Conservation (phyloP, 2,888 invertebrate genomes). For the Platycnemis pennipes region DNA sequence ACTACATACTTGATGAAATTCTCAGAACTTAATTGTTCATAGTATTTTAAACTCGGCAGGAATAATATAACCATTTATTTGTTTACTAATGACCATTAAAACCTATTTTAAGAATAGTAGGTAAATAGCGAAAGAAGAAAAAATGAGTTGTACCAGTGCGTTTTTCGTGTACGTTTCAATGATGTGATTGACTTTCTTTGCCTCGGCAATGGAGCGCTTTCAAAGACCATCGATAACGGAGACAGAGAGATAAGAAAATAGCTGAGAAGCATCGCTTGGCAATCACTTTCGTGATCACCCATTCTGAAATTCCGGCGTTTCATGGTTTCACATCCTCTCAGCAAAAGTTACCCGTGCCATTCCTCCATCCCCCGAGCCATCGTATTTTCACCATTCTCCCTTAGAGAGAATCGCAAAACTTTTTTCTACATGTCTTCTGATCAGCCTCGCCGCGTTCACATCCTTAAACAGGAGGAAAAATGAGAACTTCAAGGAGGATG, state of each 20-base stretch:
- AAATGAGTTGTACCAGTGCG: too few species aligned
- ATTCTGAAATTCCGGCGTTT: neutral
- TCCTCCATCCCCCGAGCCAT: neutral
- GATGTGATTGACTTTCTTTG: neutral
- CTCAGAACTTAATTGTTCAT: too few species aligned
- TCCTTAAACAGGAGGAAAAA: neutral
- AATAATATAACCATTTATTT: too few species aligned
- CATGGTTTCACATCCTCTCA: neutral
- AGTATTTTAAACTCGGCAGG: too few species aligned
- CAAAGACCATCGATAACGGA: neutral
- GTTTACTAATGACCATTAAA: too few species aligned
- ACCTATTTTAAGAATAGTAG: too few species aligned
- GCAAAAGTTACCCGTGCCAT: neutral
- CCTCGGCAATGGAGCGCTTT: neutral
- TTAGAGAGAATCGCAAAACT: slow-evolving; percentile 14
- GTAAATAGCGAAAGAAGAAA: too few species aligned
- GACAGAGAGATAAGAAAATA: neutral
- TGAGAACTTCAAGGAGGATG: neutral
- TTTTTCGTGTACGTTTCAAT: neutral
- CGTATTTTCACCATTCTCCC: neutral
- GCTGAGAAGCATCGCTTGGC: too few species aligned
- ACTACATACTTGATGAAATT: too few species aligned
- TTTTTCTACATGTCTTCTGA: slow-evolving; percentile 1
- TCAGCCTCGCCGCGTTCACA: neutral
- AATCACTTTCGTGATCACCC: neutral